Base-by-base conservation (phyloP, 2,113 vertebrate genomes). In the Suncus etruscus region DNA sequence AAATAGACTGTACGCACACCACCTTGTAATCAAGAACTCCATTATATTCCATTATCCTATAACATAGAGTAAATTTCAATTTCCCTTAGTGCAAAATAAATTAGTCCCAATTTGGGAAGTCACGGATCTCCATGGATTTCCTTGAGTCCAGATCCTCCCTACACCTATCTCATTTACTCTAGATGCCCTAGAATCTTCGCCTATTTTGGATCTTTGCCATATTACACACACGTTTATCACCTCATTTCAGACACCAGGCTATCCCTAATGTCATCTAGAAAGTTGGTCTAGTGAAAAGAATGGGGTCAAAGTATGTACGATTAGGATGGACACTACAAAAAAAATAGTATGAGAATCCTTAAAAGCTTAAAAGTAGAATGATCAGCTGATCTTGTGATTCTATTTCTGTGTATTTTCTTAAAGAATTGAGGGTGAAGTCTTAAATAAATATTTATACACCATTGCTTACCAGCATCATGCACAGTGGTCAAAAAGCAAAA, bases 51-150 rank as follows among this genome's bases (percentile, higher is more conserved):
- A 27, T 8, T 91, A 45, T 90, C 87, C 81, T 77, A 91, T 61
- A 94, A 92, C 58, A 75, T 86, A 90, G 88, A 39, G 20, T 79
- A 4, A 88, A 85, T 87, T 76, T 80, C 39, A 1, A 78, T 85
- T 83, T 83, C 47, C 45, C n/a, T 85, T 87, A 25, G 75, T 82
- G 74, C 6, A 16, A 24, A 89, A 31, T 92, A 68, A 72, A 25
- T 3, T 31, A 27, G 29, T 58, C 79, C n/a, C 27, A 29, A 16
- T 74, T 92, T n/a, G 0, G 0, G 50, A 16, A 63, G 51, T 89
- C 25, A 61, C 24, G 12, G 27, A 75, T 15, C 27, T 31, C 63
- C 79, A 31, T n/a, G 8, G 18, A 51, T 58, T 51, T 8, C 73
- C 5, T 89, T 83, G 39, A 86, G 1, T n/a, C 48, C 73, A 45